These are phyloP conservation scores for Montipora capitata DNA, from an alignment of 92 coral and sea anemone genomes.

Conservation along the genomic window DNA sequence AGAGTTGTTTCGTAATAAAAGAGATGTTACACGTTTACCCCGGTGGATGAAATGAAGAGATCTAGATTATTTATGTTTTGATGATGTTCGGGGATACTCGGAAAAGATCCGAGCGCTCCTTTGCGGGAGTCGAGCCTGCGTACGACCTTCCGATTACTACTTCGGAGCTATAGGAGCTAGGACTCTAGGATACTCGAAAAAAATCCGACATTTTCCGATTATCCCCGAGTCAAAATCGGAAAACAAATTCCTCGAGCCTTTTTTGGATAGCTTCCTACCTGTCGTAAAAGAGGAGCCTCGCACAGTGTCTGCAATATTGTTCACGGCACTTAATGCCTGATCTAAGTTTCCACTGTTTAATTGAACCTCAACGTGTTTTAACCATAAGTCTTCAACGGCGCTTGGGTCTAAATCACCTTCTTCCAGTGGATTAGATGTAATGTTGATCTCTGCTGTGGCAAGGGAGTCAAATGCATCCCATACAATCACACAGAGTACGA, in stretches of 20 bases:
- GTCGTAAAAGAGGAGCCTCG: conserved; percentile 17
- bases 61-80: too few species aligned
- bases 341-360: conserved; percentile 43
- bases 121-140: too few species aligned
- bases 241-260: neutral
- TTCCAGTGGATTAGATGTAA: conserved; percentile 40
- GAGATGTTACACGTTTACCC: too few species aligned
- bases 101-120: too few species aligned
- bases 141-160: too few species aligned
- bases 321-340: conserved; percentile 39
- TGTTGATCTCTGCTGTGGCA: conserved; percentile 25
- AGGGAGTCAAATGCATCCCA: conserved; percentile 50
- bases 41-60: too few species aligned
- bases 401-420: neutral
- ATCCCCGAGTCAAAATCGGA: too few species aligned
- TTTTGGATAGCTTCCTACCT: conserved; percentile 7
- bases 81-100: too few species aligned
- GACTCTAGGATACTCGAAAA: too few species aligned
- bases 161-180: too few species aligned
- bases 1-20: too few species aligned
- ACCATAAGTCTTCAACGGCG: conserved; percentile 21
- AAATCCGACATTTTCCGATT: too few species aligned
- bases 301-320: conserved; percentile 37
- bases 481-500: conserved; percentile 30
- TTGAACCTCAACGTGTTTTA: conserved; percentile 23